phyloP scores from a whole-genome alignment of 2,888 invertebrate genomes.

The Adineta ricciae region DNA sequence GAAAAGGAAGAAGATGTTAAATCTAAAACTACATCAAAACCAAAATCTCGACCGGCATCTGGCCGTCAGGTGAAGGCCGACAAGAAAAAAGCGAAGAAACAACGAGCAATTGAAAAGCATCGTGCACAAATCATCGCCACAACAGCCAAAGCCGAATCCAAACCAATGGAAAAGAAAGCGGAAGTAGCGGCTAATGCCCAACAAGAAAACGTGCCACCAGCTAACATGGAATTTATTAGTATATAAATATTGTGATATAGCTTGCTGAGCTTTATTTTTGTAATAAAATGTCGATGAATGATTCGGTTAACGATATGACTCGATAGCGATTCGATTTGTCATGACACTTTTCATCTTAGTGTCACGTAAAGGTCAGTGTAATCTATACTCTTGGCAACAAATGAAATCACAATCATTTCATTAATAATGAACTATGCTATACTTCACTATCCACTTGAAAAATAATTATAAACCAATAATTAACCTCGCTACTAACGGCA shows the following conservation, averaged over 20 bases:
- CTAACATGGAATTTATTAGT: background rate
- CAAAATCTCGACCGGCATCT: background rate
- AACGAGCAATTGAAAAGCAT: background rate
- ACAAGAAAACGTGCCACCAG: background rate
- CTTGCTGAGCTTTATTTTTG: background rate
- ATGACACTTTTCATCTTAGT: no score
- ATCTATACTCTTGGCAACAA: no score
- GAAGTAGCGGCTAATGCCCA: background rate
- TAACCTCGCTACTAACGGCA: no score
- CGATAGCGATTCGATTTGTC: no score
- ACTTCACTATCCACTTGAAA: no score
- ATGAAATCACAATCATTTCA: no score
- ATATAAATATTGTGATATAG: background rate
- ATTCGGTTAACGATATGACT: no score
- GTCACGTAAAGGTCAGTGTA: no score
- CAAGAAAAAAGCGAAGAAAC: conserved; percentile 18
- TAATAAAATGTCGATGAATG: background rate
- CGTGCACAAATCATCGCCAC: background rate
- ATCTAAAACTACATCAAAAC: background rate
- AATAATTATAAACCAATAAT: no score
- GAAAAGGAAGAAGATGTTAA: background rate
- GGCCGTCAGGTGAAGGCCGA: background rate
- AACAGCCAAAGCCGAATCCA: background rate
- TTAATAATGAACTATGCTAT: no score
- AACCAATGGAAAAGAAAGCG: background rate